These are phyloP conservation scores for Lordiphosa stackelbergi DNA, from an alignment of 1,140 invertebrate genomes.

Conservation along the genomic window DNA sequence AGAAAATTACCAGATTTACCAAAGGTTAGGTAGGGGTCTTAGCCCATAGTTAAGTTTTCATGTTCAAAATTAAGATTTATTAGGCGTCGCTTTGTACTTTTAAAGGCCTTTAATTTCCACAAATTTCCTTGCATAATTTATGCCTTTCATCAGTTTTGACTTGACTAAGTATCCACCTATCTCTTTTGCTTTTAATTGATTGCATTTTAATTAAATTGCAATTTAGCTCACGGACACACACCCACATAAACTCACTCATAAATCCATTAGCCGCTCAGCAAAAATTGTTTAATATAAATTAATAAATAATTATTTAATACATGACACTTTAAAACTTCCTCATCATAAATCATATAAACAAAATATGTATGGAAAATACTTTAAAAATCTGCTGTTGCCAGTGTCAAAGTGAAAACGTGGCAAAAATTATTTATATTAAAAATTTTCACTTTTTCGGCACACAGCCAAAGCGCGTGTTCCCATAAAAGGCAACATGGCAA, in stretches of 20 bases:
- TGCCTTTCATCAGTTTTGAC: not conserved
- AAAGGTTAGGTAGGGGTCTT: no score
- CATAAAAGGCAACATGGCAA: constrained; percentile 53
- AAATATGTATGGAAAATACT: constrained; percentile 36
- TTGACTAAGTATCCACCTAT: constrained; percentile 31
- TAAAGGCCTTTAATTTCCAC: no score
- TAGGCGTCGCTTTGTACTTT: no score
- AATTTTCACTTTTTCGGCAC: constrained; percentile 45
- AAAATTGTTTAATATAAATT: constrained; percentile 41
- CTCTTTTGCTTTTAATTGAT: constrained; percentile 39
- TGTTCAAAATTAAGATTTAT: no score
- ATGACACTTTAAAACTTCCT: constrained; percentile 29
- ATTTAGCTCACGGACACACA: constrained; percentile 18
- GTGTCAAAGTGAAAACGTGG: constrained; percentile 49
- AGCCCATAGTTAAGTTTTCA: no score
- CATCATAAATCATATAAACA: constrained; percentile 17
- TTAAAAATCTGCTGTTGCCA: constrained; percentile 31
- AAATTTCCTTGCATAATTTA: constrained; percentile 11
- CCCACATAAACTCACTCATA: constrained; percentile 6
- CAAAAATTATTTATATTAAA: constrained; percentile 68
- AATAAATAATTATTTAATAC: constrained; percentile 43
- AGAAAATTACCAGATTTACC: no score
- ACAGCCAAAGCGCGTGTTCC: constrained; percentile 38
- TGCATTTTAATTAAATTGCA: constrained; percentile 58
- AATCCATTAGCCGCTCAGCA: constrained; percentile 17